Evolutionary conservation across 2,888 invertebrate genomes (phyloP).

Genomic region (Andrena minutula): DNA sequence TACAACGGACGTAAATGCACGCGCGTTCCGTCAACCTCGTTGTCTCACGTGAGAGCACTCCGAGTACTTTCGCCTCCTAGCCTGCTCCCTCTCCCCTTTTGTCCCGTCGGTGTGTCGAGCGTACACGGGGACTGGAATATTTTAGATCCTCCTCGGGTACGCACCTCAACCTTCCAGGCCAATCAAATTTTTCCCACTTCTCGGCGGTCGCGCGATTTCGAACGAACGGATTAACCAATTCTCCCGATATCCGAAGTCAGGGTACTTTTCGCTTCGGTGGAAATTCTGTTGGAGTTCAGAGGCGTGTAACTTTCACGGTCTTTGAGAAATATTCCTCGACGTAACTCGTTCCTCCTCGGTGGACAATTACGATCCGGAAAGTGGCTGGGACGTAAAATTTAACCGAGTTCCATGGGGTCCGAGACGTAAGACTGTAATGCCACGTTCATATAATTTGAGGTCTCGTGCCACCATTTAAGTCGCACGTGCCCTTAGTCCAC

Average conservation of each 20-base stretch:
- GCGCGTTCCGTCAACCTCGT: constrained; percentile 76
- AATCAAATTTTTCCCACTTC: background rate
- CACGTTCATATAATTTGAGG: constrained; percentile 66
- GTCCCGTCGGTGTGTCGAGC: constrained; percentile 35
- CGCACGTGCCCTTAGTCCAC: constrained; percentile 62
- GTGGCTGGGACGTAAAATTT: constrained; percentile 56
- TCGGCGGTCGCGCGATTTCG: background rate
- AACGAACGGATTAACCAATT: background rate
- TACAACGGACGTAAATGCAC: constrained; percentile 72
- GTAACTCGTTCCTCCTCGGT: background rate
- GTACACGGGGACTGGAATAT: constrained; percentile 43
- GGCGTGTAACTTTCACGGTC: background rate
- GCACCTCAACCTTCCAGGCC: background rate
- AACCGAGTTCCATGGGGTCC: constrained; percentile 23
- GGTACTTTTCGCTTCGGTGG: background rate
- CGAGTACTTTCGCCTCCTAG: constrained; percentile 47
- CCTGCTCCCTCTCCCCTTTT: constrained; percentile 34
- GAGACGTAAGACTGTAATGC: constrained; percentile 59
- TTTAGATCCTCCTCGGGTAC: constrained; percentile 39
- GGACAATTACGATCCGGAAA: constrained; percentile 27
- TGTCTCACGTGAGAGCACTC: constrained; percentile 70
- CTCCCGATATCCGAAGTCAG: background rate
- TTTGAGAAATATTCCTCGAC: background rate
- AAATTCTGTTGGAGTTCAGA: background rate
- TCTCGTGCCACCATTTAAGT: constrained; percentile 60